Conservation (phyloP, 2,797 vertebrate genomes). For the Champsocephalus esox region DNA sequence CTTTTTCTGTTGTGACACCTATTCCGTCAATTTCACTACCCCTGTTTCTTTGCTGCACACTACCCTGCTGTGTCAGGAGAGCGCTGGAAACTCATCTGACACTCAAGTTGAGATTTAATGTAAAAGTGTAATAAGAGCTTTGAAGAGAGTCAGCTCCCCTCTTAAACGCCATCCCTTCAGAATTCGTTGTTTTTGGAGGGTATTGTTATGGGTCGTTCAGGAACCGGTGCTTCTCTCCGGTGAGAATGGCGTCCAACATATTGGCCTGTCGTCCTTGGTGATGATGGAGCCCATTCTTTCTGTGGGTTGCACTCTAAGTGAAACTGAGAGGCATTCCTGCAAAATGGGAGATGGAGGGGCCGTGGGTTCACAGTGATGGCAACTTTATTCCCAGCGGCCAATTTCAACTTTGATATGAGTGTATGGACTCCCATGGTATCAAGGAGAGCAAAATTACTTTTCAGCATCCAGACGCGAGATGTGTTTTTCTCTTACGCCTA, state of each 20-base stretch:
- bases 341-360: slow-evolving; percentile 62
- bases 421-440: slow-evolving; percentile 69
- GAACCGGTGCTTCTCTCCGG: slow-evolving; percentile 62
- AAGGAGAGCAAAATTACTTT: slow-evolving; percentile 67
- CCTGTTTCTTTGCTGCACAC: slow-evolving; percentile 34
- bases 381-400: slow-evolving; percentile 70
- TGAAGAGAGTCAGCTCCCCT: slow-evolving; percentile 69
- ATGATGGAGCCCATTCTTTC: slow-evolving; percentile 78
- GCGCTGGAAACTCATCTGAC: slow-evolving; percentile 77
- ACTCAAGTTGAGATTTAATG: slow-evolving; percentile 79
- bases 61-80: slow-evolving; percentile 71
- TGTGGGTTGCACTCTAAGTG: slow-evolving; percentile 69
- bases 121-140: slow-evolving; percentile 80
- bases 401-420: slow-evolving; percentile 74
- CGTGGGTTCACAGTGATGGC: slow-evolving; percentile 59
- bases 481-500: slow-evolving; percentile 39
- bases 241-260: slow-evolving; percentile 73
- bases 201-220: slow-evolving; percentile 80
- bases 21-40: slow-evolving; percentile 35
- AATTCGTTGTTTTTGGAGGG: slow-evolving; percentile 73
- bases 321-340: slow-evolving; percentile 75
- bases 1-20: slow-evolving; percentile 44
- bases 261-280: slow-evolving; percentile 77
- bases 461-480: slow-evolving; percentile 42
- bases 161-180: slow-evolving; percentile 73